These are phyloP conservation scores for Stomatorhinus walkeri DNA, from an alignment of 2,797 vertebrate genomes.

Conservation along the genomic window DNA sequence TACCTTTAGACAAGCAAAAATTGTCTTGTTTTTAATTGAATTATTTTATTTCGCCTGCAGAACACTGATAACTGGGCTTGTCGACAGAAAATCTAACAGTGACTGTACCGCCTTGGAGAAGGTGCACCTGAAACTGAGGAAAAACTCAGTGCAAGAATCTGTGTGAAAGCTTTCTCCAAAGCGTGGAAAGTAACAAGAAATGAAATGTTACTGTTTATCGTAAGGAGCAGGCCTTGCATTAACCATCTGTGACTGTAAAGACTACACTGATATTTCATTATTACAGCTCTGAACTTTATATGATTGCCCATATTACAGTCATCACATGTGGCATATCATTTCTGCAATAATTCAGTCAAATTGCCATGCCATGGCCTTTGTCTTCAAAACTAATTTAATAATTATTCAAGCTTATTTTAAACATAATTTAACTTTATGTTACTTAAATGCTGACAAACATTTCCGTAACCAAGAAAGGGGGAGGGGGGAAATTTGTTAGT, in stretches of 20 bases:
- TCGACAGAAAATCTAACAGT: neutral
- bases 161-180: neutral
- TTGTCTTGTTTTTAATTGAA: neutral
- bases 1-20: neutral
- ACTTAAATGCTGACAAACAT: neutral
- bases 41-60: neutral
- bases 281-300: neutral
- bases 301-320: neutral
- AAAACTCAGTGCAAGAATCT: neutral
- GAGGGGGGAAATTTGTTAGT: neutral
- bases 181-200: neutral
- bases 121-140: neutral
- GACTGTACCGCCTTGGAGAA: neutral
- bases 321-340: neutral
- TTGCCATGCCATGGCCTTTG: conserved; percentile 1
- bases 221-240: neutral
- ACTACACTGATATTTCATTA: neutral
- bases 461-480: neutral
- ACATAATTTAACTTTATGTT: conserved; percentile 2
- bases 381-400: neutral
- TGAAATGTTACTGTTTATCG: neutral
- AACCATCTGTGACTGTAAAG: neutral
- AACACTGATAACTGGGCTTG: neutral
- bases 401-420: neutral
- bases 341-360: conserved; percentile 1